Conservation (phyloP, 2,113 vertebrate genomes). For the Anguilla japonica region DNA sequence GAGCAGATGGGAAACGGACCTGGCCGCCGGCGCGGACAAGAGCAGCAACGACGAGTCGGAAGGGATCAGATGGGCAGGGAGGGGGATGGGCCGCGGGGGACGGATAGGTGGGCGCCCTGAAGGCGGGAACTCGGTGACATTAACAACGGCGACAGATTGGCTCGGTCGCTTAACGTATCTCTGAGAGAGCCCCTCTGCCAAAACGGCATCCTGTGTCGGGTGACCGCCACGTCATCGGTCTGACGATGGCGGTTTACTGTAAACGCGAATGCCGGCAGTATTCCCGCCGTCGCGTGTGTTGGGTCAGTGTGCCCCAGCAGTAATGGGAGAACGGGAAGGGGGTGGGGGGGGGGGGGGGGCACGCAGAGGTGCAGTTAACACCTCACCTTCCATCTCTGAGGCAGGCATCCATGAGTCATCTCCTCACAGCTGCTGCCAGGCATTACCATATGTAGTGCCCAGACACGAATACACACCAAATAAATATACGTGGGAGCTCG, state of each 20-base stretch:
- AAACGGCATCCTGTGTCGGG: not conserved
- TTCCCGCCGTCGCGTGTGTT: not conserved
- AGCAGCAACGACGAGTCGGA: not conserved
- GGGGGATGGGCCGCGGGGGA: not conserved
- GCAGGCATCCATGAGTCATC: not conserved
- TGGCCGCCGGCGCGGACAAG: not conserved
- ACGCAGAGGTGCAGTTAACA: not conserved
- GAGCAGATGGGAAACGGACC: not conserved
- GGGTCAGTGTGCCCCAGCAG: not conserved
- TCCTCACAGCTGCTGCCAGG: not conserved
- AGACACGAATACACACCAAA: not conserved
- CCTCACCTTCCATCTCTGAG: constrained; percentile 1
- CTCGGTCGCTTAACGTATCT: not conserved
- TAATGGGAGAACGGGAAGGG: not conserved
- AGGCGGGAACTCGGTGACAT: not conserved
- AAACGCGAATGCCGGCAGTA: not conserved
- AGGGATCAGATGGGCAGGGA: too few species aligned
- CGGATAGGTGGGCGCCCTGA: not conserved
- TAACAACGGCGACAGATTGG: not conserved
- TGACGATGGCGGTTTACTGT: not conserved
- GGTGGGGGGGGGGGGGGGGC: not conserved
- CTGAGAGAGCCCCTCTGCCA: not conserved
- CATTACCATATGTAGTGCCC: not conserved
- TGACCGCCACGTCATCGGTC: not conserved
- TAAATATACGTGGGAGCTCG: not conserved